phyloP scores from a whole-genome alignment of 2,888 invertebrate genomes.

The Embidobia sp. region DNA sequence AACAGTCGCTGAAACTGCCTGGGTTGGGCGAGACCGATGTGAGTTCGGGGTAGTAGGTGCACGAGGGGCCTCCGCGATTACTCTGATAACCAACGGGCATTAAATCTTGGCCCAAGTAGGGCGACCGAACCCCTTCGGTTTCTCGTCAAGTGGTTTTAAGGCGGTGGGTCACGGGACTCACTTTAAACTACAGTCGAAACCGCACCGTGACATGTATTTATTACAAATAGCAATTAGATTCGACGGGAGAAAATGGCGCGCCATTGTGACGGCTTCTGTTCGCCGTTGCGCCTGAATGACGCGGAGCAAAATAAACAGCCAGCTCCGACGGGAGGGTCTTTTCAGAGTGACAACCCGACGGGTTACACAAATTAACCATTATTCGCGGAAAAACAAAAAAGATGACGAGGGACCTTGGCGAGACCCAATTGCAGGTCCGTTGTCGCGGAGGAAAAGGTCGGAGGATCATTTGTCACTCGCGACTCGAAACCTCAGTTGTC shows the following conservation, averaged over 20 bases:
- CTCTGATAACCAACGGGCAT: conserved; percentile 79
- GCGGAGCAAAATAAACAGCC: conserved; percentile 26
- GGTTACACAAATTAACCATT: conserved; percentile 17
- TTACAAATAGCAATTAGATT: conserved; percentile 60
- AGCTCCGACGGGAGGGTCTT: not conserved
- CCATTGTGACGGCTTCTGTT: conserved; percentile 31
- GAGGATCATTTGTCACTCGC: too few species aligned
- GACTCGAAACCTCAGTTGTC: too few species aligned
- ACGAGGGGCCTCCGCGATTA: conserved; percentile 74
- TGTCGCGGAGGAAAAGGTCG: too few species aligned
- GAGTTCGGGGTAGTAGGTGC: conserved; percentile 57
- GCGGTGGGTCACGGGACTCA: conserved; percentile 73
- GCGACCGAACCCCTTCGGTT: conserved; percentile 73
- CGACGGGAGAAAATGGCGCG: conserved; percentile 33
- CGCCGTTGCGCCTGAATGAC: conserved; percentile 9
- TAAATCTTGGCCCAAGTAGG: conserved; percentile 77
- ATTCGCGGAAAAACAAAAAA: not conserved
- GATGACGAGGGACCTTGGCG: not conserved
- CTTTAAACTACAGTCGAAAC: conserved; percentile 71
- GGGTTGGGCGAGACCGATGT: conserved; percentile 61
- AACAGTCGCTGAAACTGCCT: conserved; percentile 75
- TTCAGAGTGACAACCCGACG: not conserved
- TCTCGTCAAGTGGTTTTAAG: conserved; percentile 71
- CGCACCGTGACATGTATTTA: conserved; percentile 62
- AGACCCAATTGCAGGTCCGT: too few species aligned